phyloP scores from a whole-genome alignment of 2,888 invertebrate genomes.

The Synanthedon andrenaeformis region DNA sequence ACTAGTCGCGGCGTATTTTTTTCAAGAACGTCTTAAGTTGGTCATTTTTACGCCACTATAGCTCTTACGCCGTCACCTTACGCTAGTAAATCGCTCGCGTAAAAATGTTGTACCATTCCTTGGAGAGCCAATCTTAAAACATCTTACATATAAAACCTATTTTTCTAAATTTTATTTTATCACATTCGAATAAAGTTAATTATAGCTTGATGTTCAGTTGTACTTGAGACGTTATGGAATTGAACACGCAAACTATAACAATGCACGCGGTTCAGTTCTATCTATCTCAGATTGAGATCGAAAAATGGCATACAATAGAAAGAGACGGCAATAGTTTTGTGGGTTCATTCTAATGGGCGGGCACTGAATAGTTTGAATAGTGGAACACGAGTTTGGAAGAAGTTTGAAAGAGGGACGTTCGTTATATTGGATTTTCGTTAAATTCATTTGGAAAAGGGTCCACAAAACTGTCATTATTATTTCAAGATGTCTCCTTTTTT shows the following conservation, averaged over 20 bases:
- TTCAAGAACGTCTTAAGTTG: constrained; percentile 66
- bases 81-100: constrained; percentile 65
- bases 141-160: constrained; percentile 7
- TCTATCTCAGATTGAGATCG: constrained; percentile 34
- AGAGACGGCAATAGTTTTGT: constrained; percentile 25
- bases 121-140: constrained; percentile 11
- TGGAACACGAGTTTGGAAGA: constrained; percentile 58
- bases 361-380: constrained; percentile 56
- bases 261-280: constrained; percentile 41
- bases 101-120: constrained; percentile 56
- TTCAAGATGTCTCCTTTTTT: constrained; percentile 25
- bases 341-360: constrained; percentile 34
- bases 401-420: constrained; percentile 54
- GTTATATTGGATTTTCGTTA: constrained; percentile 61
- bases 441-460: constrained; percentile 25
- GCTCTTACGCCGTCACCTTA: constrained; percentile 61
- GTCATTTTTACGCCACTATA: constrained; percentile 64
- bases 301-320: constrained; percentile 21
- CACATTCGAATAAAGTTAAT: fast-evolving
- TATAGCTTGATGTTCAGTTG: background rate
- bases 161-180: constrained; percentile 10
- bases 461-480: constrained; percentile 33
- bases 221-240: constrained; percentile 17
- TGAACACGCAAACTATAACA: constrained; percentile 48
- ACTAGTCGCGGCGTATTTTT: constrained; percentile 58